A percentile compares a stretch with the other conserved stretches of the same genome.
These are phyloP conservation scores for Ceratina australensis DNA, from an alignment of 1,140 invertebrate genomes.

Conservation along the genomic window DNA sequence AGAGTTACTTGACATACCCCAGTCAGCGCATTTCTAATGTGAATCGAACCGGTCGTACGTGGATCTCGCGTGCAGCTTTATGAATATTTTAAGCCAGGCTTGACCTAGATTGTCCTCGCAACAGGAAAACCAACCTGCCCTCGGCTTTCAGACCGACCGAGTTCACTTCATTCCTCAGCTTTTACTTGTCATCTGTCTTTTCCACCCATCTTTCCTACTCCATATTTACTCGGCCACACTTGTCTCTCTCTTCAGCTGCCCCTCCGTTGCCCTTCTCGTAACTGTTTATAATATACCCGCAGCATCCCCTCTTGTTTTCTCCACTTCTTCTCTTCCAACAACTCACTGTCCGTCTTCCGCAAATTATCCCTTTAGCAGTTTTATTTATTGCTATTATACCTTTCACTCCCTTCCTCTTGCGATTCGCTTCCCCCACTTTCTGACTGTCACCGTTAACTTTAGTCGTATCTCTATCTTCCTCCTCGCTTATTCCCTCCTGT, in stretches of 20 bases:
- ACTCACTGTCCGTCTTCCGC: background rate
- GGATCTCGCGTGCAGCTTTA: conserved; percentile 74
- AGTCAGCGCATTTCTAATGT: conserved; percentile 72
- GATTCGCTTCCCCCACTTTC: background rate
- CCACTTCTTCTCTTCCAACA: conserved; percentile 5
- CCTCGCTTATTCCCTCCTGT: background rate
- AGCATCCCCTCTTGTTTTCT: background rate
- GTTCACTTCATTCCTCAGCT: conserved; percentile 31
- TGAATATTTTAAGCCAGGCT: conserved; percentile 76
- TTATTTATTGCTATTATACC: background rate
- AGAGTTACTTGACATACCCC: conserved; percentile 64
- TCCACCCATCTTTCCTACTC: conserved; percentile 6
- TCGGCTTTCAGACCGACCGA: conserved; percentile 11
- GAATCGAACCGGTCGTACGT: conserved; percentile 71
- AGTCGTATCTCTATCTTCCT: background rate
- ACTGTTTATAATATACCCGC: background rate
- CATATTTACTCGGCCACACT: conserved; percentile 1
- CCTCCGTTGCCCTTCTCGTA: background rate
- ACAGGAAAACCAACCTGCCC: conserved; percentile 63
- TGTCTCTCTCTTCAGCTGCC: background rate
- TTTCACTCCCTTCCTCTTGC: too few relatives aligned
- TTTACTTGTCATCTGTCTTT: conserved; percentile 31
- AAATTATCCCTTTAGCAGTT: background rate
- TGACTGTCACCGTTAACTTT: too few relatives aligned
- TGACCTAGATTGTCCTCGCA: conserved; percentile 75